phyloP scores from a whole-genome alignment of 1,140 invertebrate species.

The Brachionus paranguensis region DNA sequence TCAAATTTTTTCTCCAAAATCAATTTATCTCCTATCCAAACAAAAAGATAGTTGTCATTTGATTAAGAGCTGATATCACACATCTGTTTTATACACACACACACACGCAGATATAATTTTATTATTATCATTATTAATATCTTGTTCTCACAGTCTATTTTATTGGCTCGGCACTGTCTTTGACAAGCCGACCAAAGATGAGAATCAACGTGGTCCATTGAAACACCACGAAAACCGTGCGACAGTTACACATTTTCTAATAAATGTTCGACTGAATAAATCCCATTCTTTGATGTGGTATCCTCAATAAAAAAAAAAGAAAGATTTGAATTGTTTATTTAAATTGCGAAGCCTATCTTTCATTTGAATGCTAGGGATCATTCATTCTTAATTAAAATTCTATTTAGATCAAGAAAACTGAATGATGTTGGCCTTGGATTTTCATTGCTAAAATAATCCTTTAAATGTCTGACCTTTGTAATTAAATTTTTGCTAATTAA shows the following conservation, averaged over 20 bases:
- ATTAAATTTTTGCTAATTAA: neutral
- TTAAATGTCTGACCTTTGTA: neutral
- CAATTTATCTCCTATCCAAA: neutral
- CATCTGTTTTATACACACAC: neutral
- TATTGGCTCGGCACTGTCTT: neutral
- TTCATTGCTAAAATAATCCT: too few relatives aligned
- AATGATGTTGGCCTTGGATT: too few relatives aligned
- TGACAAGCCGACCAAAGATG: neutral
- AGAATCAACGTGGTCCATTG: neutral
- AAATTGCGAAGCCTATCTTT: too few relatives aligned
- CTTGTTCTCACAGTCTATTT: neutral
- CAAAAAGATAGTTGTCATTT: neutral
- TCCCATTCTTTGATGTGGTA: too few relatives aligned
- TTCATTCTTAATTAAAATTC: too few relatives aligned
- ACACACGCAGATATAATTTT: neutral
- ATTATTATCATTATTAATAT: neutral
- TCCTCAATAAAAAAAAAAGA: too few relatives aligned
- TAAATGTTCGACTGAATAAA: too few relatives aligned
- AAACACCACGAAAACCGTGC: neutral
- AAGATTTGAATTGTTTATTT: too few relatives aligned
- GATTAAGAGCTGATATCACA: slow-evolving; percentile 11
- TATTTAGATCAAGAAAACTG: too few relatives aligned
- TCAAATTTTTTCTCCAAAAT: neutral
- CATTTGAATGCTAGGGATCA: too few relatives aligned
- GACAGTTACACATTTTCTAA: too few relatives aligned